These are phyloP conservation scores for Eucidaris tribuloides DNA, from an alignment of 35 echinoderm and acorn worm genomes.

Conservation along the genomic window DNA sequence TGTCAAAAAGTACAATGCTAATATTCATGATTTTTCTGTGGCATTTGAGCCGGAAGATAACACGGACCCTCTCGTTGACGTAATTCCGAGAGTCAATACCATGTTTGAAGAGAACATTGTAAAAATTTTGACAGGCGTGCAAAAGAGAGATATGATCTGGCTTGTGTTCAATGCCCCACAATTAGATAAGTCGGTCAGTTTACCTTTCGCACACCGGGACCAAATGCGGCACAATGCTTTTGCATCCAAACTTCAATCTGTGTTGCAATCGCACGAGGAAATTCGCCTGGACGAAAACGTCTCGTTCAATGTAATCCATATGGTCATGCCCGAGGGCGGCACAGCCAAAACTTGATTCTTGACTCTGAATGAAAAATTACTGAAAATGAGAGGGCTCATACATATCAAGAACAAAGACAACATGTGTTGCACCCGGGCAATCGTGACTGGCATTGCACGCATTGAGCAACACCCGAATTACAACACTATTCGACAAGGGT, in stretches of 20 bases:
- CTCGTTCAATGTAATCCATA: background rate
- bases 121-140: too few relatives aligned
- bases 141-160: background rate
- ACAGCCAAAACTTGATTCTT: background rate
- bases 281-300: background rate
- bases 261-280: background rate
- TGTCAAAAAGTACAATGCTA: background rate
- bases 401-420: conserved; percentile 27
- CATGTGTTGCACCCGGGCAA: conserved; percentile 54
- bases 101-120: background rate
- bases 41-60: background rate
- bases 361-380: background rate
- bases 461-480: conserved; percentile 29
- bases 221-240: background rate
- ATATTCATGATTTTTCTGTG: background rate
- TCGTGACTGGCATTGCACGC: conserved; percentile 45
- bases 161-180: background rate
- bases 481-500: background rate
- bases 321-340: background rate
- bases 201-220: background rate
- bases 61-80: background rate
- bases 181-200: background rate
- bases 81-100: background rate
- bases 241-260: background rate
- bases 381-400: background rate